Conservation (phyloP, 2,113 vertebrate genomes). For the Dromiciops gliroides region DNA sequence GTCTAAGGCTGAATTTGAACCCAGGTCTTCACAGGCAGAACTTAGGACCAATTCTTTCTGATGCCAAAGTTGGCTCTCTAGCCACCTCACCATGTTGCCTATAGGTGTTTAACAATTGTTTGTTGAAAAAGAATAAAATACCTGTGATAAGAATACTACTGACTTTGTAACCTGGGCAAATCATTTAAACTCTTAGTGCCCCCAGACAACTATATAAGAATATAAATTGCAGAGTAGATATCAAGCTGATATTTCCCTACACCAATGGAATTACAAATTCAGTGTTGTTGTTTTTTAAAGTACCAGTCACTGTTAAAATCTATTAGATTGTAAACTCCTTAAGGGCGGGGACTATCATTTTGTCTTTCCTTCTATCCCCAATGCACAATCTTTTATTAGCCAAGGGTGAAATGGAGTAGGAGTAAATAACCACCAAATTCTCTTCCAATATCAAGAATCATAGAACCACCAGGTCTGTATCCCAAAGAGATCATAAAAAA, state of each 20-base stretch:
- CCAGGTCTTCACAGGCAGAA: too few species aligned
- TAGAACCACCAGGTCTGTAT: too few species aligned
- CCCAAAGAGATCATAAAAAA: too few species aligned
- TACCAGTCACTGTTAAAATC: not conserved
- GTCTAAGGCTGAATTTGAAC: not conserved
- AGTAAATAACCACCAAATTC: not conserved
- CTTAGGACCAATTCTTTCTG: too few species aligned
- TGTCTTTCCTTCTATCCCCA: not conserved
- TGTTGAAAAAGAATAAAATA: too few species aligned
- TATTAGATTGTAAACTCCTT: not conserved
- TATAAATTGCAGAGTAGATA: not conserved
- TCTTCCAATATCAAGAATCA: not conserved
- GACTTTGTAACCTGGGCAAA: not conserved
- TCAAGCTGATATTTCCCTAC: not conserved
- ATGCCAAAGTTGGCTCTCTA: too few species aligned
- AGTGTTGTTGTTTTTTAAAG: not conserved
- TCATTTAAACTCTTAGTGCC: not conserved
- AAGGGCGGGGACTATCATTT: not conserved
- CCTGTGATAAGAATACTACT: not conserved
- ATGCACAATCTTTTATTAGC: not conserved
- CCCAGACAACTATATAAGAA: not conserved
- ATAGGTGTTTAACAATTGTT: too few species aligned
- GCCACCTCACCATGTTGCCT: too few species aligned
- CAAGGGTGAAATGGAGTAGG: not conserved
- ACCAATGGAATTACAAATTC: not conserved